Percentiles rank a stretch among this genome's conserved stretches.
Conservation (phyloP, 2,888 invertebrate species). For the Tenthredo mesomela region DNA sequence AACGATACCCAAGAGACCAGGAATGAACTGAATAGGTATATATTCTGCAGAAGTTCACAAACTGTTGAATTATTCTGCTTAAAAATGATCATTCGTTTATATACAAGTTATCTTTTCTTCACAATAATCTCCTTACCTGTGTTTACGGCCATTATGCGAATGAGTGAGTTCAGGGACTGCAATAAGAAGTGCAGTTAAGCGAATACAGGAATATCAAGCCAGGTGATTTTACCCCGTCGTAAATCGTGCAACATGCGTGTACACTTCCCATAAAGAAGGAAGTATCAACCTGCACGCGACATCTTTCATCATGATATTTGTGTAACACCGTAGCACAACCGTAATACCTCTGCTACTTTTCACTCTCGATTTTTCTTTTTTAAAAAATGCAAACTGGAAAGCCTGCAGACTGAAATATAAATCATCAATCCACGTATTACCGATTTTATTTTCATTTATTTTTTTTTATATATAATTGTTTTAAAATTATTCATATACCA, state of each 20-base stretch:
- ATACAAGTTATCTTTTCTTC: background rate
- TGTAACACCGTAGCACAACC: background rate
- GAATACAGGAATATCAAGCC: background rate
- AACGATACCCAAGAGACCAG: background rate
- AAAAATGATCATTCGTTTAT: background rate
- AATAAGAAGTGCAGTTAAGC: slow-evolving; percentile 23
- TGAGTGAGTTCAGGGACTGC: background rate
- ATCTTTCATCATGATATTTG: slow-evolving; percentile 37
- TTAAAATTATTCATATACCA: background rate
- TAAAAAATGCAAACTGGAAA: background rate
- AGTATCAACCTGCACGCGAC: slow-evolving; percentile 44
- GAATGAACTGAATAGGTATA: background rate
- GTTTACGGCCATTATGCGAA: background rate
- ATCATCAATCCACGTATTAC: background rate
- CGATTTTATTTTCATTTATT: background rate
- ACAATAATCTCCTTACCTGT: background rate
- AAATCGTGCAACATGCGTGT: slow-evolving; percentile 40
- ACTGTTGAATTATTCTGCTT: background rate
- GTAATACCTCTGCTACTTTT: background rate
- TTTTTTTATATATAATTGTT: background rate
- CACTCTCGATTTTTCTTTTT: background rate
- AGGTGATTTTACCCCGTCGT: background rate
- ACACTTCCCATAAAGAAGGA: slow-evolving; percentile 17
- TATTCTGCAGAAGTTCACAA: background rate
- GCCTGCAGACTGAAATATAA: background rate